phyloP scores from a whole-genome alignment of 2,888 invertebrate genomes.

The Orgyia antiqua region DNA sequence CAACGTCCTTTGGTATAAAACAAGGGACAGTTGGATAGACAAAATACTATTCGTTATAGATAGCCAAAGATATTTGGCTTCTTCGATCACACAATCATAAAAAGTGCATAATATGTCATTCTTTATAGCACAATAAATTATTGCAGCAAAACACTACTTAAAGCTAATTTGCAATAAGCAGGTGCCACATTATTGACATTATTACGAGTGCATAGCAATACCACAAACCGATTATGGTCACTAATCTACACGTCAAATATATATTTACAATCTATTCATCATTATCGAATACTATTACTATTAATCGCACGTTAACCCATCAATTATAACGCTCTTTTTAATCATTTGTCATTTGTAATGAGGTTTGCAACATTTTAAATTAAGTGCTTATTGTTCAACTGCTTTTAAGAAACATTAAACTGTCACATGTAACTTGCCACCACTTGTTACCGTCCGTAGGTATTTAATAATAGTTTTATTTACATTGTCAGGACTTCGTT shows the following conservation, averaged over 20 bases:
- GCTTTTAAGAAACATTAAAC: slow-evolving; percentile 29
- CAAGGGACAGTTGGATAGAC: no score
- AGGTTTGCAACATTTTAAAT: slow-evolving; percentile 31
- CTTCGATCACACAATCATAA: no score
- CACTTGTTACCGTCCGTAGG: slow-evolving; percentile 10
- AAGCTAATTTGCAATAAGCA: slow-evolving; percentile 32
- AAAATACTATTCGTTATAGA: no score
- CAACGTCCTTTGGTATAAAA: no score
- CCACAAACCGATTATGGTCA: slow-evolving; percentile 23
- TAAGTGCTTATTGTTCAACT: slow-evolving; percentile 35
- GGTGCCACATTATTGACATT: slow-evolving; percentile 33
- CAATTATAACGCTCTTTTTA: slow-evolving; percentile 56
- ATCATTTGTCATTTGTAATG: slow-evolving; percentile 62
- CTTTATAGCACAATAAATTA: no score
- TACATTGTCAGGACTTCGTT: slow-evolving; percentile 23
- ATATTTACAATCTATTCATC: slow-evolving; percentile 44
- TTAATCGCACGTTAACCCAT: slow-evolving; percentile 55
- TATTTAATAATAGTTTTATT: slow-evolving; percentile 30
- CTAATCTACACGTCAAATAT: slow-evolving; percentile 48
- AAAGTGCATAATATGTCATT: no score
- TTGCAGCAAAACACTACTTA: slow-evolving; percentile 16
- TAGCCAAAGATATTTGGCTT: no score
- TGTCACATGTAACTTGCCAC: slow-evolving; percentile 16
- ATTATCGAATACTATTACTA: slow-evolving; percentile 52
- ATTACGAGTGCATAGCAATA: slow-evolving; percentile 15